phyloP scores from a whole-genome alignment of 2,113 vertebrate genomes.

The Pedionomus torquatus region DNA sequence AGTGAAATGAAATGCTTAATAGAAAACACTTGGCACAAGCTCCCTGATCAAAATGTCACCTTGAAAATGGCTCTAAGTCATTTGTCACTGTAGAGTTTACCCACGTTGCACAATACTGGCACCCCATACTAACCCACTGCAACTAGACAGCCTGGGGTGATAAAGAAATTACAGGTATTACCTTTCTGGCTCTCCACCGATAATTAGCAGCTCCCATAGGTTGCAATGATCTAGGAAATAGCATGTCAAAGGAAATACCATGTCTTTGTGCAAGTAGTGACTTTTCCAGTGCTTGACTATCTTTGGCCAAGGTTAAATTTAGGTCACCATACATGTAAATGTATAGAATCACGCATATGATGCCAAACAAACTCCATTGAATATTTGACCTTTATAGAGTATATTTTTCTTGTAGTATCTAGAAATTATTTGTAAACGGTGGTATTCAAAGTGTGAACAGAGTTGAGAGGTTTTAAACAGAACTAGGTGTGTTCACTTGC shows the following conservation, averaged over 20 bases:
- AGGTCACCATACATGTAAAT: neutral
- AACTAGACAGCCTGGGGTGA: neutral
- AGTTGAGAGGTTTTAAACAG: neutral
- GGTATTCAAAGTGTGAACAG: neutral
- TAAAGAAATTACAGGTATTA: slow-evolving; percentile 41
- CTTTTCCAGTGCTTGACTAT: neutral
- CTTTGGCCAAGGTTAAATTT: slow-evolving; percentile 28
- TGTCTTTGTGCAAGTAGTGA: neutral
- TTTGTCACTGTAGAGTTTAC: slow-evolving; percentile 43
- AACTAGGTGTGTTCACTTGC: neutral
- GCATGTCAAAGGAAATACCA: slow-evolving; percentile 3
- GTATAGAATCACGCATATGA: neutral
- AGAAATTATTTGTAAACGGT: slow-evolving; percentile 27
- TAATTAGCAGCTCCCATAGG: slow-evolving; percentile 29
- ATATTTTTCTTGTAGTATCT: neutral
- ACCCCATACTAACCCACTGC: neutral
- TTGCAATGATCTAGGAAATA: slow-evolving; percentile 2
- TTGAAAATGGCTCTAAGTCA: slow-evolving; percentile 48
- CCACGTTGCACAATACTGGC: neutral
- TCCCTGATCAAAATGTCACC: slow-evolving; percentile 63
- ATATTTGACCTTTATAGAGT: slow-evolving; percentile 8
- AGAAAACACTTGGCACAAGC: slow-evolving; percentile 57
- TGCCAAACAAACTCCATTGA: neutral
- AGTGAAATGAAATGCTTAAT: slow-evolving; percentile 57
- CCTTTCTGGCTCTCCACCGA: neutral